A percentile compares a stretch with the other conserved stretches of the same genome.
Evolutionary conservation across 35 echinoderm and acorn worm genomes (phyloP).

Genomic region (Patiria miniata): DNA sequence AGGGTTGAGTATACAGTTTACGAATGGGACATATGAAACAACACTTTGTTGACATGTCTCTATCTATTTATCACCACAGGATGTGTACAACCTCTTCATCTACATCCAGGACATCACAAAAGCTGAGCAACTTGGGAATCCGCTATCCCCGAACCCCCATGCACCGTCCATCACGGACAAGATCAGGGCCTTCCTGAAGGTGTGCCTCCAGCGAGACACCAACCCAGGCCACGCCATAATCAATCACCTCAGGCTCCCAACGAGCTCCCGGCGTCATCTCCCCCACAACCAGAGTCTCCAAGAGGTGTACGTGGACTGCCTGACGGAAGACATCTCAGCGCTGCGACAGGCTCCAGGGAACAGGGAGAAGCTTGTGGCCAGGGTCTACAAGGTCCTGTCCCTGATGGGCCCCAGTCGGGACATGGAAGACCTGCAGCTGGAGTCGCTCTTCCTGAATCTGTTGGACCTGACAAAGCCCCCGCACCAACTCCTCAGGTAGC

Average conservation of each 20-base stretch:
- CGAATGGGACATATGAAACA: not conserved
- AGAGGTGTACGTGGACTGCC: slow-evolving; percentile 64
- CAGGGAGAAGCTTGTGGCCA: slow-evolving; percentile 4
- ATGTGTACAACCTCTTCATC: slow-evolving; percentile 56
- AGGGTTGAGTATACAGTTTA: too few relatives aligned
- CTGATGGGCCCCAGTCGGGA: slow-evolving; percentile 32
- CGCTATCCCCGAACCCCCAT: not conserved
- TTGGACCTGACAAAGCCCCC: slow-evolving; percentile 3
- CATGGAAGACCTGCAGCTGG: slow-evolving; percentile 47
- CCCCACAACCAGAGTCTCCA: slow-evolving; percentile 66
- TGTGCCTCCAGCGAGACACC: slow-evolving; percentile 40
- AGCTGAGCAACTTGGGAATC: not conserved
- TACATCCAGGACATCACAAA: slow-evolving; percentile 36
- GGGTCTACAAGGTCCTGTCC: slow-evolving; percentile 11
- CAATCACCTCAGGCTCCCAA: slow-evolving; percentile 33
- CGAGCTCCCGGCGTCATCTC: not conserved
- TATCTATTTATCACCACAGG: slow-evolving; percentile 31
- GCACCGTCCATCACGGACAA: slow-evolving; percentile 37
- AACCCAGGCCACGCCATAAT: slow-evolving; percentile 70
- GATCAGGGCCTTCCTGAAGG: slow-evolving; percentile 43
- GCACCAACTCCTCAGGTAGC: not conserved
- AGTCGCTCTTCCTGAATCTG: slow-evolving; percentile 49
- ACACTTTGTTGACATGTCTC: not conserved
- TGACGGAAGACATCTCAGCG: slow-evolving; percentile 52
- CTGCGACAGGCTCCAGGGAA: slow-evolving; percentile 35